phyloP scores from a whole-genome alignment of 2,888 invertebrate genomes.

The Limnephilus rhombicus region DNA sequence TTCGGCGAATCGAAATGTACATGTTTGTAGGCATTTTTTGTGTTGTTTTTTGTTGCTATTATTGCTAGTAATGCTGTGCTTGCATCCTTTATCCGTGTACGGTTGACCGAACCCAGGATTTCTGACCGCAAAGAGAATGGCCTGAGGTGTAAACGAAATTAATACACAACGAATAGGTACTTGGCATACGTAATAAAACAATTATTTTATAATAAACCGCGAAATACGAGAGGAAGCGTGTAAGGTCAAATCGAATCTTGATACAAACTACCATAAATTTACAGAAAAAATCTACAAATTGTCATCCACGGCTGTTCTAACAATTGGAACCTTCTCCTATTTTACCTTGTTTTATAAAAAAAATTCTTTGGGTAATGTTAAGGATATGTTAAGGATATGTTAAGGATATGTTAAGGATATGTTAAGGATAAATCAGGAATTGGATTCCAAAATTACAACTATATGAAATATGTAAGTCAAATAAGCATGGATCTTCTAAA shows the following conservation, averaged over 20 bases:
- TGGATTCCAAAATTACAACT: too few relatives aligned
- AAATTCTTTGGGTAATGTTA: too few relatives aligned
- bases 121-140: not conserved
- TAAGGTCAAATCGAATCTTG: not conserved
- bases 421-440: too few relatives aligned
- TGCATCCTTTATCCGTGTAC: slow-evolving; percentile 1
- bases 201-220: not conserved
- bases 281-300: too few relatives aligned
- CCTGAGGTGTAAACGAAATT: not conserved
- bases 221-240: not conserved
- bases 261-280: not conserved
- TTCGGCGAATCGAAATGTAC: not conserved
- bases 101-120: not conserved
- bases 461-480: too few relatives aligned
- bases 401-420: too few relatives aligned
- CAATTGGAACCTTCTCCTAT: not conserved
- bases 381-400: too few relatives aligned
- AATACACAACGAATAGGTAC: not conserved
- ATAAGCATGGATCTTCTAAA: too few relatives aligned
- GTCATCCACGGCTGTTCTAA: not conserved
- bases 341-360: too few relatives aligned
- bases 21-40: not conserved
- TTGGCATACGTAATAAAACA: not conserved
- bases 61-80: not conserved
- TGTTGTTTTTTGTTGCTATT: not conserved